These are phyloP conservation scores for Falco berigora DNA, from an alignment of 2,797 vertebrate species.

Conservation along the genomic window DNA sequence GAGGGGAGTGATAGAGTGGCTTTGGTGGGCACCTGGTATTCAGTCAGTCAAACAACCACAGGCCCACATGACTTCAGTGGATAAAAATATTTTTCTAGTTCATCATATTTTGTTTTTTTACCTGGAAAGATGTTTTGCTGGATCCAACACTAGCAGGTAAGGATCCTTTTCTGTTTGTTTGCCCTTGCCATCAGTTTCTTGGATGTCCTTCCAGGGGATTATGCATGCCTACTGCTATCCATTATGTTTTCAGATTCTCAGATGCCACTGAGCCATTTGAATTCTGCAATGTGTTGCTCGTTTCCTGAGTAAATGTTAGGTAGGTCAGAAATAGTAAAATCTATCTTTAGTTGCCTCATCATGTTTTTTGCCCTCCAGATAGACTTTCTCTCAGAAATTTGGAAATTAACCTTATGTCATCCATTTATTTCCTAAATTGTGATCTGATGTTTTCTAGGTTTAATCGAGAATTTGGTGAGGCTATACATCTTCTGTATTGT, in stretches of 20 bases:
- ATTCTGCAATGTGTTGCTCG: neutral
- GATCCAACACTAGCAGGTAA: neutral
- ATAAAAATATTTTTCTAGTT: constrained; percentile 12
- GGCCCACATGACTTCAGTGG: neutral
- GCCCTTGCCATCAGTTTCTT: neutral
- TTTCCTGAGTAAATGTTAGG: constrained; percentile 16
- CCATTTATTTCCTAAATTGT: neutral
- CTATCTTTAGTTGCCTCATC: neutral
- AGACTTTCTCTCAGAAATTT: neutral
- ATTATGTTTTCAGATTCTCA: constrained; percentile 44
- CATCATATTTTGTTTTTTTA: neutral
- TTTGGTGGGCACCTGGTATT: no score
- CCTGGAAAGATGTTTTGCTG: neutral
- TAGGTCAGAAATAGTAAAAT: constrained; percentile 3
- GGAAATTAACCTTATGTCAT: neutral
- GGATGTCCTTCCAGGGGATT: constrained; percentile 42
- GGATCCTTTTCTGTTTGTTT: neutral
- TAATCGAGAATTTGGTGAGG: neutral
- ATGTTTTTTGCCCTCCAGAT: neutral
- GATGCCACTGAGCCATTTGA: constrained; percentile 24
- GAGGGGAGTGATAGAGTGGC: no score
- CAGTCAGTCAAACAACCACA: neutral
- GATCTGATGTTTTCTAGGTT: neutral
- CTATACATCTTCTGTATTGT: neutral
- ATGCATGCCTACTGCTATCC: constrained; percentile 30